A percentile compares a stretch with the other conserved stretches of the same genome.
phyloP scores from a whole-genome alignment of 2,888 invertebrate species.

The Meteorus cinctellus region DNA sequence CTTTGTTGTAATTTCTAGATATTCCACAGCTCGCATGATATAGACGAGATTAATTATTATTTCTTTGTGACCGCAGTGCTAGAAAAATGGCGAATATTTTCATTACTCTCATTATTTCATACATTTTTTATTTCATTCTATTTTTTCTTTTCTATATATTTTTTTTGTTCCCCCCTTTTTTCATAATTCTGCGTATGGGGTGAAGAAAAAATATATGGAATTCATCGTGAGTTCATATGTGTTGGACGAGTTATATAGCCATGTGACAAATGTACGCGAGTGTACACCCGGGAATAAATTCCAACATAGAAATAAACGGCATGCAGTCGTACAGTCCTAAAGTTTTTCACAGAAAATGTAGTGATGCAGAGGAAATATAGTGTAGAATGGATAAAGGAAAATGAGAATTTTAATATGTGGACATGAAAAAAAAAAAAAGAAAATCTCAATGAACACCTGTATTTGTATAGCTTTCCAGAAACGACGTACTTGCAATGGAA shows the following conservation, averaged over 20 bases:
- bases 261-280: conserved; percentile 42
- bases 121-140: not conserved
- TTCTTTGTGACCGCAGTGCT: not conserved
- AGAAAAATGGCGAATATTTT: conserved; percentile 7
- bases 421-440: not conserved
- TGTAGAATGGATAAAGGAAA: not conserved
- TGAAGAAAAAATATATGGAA: not conserved
- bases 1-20: not conserved
- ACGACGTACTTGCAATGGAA: not conserved
- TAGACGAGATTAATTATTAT: not conserved
- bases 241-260: not conserved
- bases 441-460: not conserved
- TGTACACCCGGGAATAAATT: conserved; percentile 45
- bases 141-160: conserved; percentile 6
- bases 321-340: conserved; percentile 35
- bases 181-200: not conserved
- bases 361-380: conserved; percentile 1
- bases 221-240: conserved; percentile 18
- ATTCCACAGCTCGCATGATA: not conserved
- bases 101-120: not conserved
- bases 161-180: not conserved
- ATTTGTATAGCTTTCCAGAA: not conserved
- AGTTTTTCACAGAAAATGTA: conserved; percentile 32
- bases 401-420: not conserved
- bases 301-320: conserved; percentile 47